These are phyloP conservation scores for Dinomys branickii DNA, from an alignment of 2,113 vertebrate genomes.

Conservation along the genomic window DNA sequence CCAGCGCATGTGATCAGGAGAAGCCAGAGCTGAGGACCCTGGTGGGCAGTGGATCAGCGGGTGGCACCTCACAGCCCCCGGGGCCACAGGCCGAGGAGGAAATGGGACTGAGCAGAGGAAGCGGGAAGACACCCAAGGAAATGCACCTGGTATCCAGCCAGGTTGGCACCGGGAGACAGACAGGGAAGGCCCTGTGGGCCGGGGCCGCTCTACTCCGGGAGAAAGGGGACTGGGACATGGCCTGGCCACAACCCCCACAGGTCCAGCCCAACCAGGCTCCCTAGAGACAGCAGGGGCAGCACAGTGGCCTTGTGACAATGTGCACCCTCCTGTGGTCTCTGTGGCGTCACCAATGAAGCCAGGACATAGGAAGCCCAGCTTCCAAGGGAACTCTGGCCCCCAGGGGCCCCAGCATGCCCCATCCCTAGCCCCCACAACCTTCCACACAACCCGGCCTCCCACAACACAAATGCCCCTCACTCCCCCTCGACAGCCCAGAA, in stretches of 20 bases:
- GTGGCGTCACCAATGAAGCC: fast-evolving
- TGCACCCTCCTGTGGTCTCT: not conserved
- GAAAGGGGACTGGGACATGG: fast-evolving
- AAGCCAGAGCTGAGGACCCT: not conserved
- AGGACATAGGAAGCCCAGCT: fast-evolving
- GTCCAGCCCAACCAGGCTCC: conserved; percentile 75
- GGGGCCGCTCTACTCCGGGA: not conserved
- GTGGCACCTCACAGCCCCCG: not conserved
- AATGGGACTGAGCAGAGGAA: not conserved
- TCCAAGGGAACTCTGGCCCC: too few relatives aligned
- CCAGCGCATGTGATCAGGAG: not conserved
- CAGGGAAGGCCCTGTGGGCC: too few relatives aligned
- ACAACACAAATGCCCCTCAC: not conserved
- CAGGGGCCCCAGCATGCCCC: too few relatives aligned
- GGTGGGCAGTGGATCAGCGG: not conserved
- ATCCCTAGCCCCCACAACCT: not conserved
- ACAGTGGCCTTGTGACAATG: fast-evolving
- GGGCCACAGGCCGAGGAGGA: not conserved
- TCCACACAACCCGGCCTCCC: not conserved
- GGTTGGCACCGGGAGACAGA: not conserved
- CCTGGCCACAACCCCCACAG: not conserved
- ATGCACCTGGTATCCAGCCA: fast-evolving
- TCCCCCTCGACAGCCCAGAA: not conserved
- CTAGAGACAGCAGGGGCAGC: too few relatives aligned
- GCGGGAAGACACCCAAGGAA: fast-evolving